These are phyloP conservation scores for Artibeus lituratus DNA, from an alignment of 2,797 vertebrate species.

Conservation along the genomic window DNA sequence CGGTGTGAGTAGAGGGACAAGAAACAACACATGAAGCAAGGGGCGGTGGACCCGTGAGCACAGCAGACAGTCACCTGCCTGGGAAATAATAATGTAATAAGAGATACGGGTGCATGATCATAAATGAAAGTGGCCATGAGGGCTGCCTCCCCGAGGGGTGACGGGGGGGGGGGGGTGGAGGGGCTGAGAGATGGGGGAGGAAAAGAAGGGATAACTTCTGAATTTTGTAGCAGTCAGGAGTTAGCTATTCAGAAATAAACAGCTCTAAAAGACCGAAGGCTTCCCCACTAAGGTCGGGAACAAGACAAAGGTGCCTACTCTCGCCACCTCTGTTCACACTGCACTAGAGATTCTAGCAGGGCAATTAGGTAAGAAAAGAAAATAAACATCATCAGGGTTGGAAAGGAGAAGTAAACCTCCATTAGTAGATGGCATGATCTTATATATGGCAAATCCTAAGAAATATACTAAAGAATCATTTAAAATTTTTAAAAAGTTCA, in stretches of 20 bases:
- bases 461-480: neutral
- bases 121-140: neutral
- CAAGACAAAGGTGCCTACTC: neutral
- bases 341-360: neutral
- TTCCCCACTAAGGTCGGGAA: neutral
- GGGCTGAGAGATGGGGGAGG: neutral
- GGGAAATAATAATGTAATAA: no score
- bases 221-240: neutral
- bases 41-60: neutral
- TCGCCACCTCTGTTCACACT: neutral
- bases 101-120: accelerated
- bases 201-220: neutral
- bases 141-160: neutral
- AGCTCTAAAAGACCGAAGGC: neutral
- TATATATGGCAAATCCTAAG: neutral
- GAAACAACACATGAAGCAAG: neutral
- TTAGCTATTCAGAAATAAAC: neutral
- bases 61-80: neutral
- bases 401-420: neutral
- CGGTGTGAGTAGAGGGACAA: neutral
- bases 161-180: accelerated
- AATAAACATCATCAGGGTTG: neutral
- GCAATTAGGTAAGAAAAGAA: neutral
- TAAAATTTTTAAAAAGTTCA: neutral
- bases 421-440: neutral